A percentile compares a stretch with the other conserved stretches of the same genome.
Conservation (phyloP, 1,140 invertebrate genomes). For the Orussus abietinus region DNA sequence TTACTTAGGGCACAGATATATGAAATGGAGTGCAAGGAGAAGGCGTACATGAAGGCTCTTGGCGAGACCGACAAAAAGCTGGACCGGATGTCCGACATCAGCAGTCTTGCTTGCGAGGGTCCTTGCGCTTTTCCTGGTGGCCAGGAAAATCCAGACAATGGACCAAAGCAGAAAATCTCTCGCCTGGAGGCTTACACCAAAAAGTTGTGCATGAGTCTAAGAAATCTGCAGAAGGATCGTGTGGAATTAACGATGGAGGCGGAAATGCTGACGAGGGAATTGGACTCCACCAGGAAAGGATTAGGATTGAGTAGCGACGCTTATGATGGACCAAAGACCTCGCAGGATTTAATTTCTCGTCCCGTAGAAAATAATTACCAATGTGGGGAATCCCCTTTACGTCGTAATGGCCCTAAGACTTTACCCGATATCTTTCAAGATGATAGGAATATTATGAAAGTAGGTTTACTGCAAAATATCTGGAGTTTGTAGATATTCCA, state of each 20-base stretch:
- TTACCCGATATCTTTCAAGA: too few relatives aligned
- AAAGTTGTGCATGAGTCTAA: constrained; percentile 13
- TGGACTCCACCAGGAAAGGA: too few relatives aligned
- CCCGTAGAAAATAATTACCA: too few relatives aligned
- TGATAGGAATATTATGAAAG: too few relatives aligned
- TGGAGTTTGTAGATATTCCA: too few relatives aligned
- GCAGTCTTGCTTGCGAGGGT: not conserved
- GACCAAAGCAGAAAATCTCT: constrained; percentile 3
- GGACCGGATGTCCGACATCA: not conserved
- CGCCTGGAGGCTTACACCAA: constrained; percentile 10
- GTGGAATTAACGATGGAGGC: constrained; percentile 1
- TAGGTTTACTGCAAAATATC: too few relatives aligned
- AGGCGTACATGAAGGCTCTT: constrained; percentile 10
- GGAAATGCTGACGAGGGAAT: constrained; percentile 6
- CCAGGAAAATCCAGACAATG: constrained; percentile 7
- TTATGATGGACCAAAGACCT: too few relatives aligned
- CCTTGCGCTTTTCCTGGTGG: not conserved
- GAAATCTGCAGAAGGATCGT: constrained; percentile 10
- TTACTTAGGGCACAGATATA: constrained; percentile 12
- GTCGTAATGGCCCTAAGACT: too few relatives aligned
- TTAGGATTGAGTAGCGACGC: too few relatives aligned
- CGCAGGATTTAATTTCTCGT: too few relatives aligned
- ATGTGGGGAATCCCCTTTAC: too few relatives aligned
- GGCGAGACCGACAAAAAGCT: not conserved
- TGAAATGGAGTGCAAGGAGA: constrained; percentile 14